Percentiles rank a stretch among this genome's conserved stretches.
These are phyloP conservation scores for Thereuonema tuberculata DNA, from an alignment of 1,140 invertebrate genomes.

Conservation along the genomic window DNA sequence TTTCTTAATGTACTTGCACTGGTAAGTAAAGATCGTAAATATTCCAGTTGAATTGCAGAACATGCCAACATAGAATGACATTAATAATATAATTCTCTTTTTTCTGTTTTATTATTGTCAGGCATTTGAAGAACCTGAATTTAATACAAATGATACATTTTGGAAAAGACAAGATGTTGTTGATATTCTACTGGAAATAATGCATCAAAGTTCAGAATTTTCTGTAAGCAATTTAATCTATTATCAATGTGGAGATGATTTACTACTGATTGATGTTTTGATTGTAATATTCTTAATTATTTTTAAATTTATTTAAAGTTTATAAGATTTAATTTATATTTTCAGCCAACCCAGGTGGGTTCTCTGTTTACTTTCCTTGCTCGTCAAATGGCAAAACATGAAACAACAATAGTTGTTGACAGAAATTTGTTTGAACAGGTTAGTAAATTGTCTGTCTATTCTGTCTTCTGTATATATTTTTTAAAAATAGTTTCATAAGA, in stretches of 20 bases:
- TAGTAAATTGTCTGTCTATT: background rate
- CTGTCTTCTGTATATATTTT: too few species aligned
- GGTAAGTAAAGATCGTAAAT: too few species aligned
- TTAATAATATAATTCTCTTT: too few species aligned
- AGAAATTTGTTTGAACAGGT: constrained; percentile 42
- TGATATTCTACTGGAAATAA: constrained; percentile 62
- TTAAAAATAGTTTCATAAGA: too few species aligned
- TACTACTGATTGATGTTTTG: background rate
- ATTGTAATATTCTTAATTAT: background rate
- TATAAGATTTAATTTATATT: too few species aligned
- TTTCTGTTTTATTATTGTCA: too few species aligned
- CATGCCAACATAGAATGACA: too few species aligned
- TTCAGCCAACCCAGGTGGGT: constrained; percentile 42
- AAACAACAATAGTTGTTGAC: constrained; percentile 37
- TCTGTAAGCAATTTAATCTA: constrained; percentile 41
- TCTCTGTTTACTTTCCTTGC: constrained; percentile 61
- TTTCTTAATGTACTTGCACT: constrained; percentile 79
- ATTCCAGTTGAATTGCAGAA: too few species aligned
- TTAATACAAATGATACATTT: constrained; percentile 52
- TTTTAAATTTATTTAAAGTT: constrained; percentile 9
- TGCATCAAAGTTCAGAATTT: constrained; percentile 51
- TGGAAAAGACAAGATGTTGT: constrained; percentile 62
- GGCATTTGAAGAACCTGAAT: constrained; percentile 75
- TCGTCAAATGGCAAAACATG: constrained; percentile 43
- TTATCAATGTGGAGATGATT: too few species aligned